Evolutionary conservation across 1,140 invertebrate genomes (phyloP), one percentile per base, ranked within the genome.

Genomic region (Pseudachorutes palmiensis): DNA sequence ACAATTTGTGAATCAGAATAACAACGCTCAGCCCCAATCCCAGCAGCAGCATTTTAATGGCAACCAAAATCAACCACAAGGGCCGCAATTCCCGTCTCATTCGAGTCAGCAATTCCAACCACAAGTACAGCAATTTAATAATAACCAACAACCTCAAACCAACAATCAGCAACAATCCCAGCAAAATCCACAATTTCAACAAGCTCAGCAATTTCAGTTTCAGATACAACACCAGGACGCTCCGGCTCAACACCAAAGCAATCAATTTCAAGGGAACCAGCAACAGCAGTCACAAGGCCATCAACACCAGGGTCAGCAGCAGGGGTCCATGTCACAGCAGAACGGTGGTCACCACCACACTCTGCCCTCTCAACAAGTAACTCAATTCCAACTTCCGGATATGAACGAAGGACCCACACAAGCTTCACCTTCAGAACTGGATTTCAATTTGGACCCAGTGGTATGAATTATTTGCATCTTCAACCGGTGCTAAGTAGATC

Each of bases 11-110:
- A n/a, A 66, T 26, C 68, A 33, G 14, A 48, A 22, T 62, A 58
- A 57, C 69, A 69, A 31, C 60, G 24, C 16, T 63, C 24, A 41
- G 24, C 24, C 12, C 55, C n/a, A 30, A 69, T 19, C 31, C 62
- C 62, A 65, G 31, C 63, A 65, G 32, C 24, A 3, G n/a, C n/a
- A n/a, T n/a, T n/a, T n/a, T n/a, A n/a, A n/a, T n/a, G n/a, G n/a
- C n/a, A n/a, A n/a, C n/a, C n/a, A n/a, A n/a, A n/a, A n/a, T 5
- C 31, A 41, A 48, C 48, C 41, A 29, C 63, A 65, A 65, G 36
- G 36, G 19, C 36, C 63, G 12, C 14, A 30, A 22, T 49, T 55
- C 51, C n/a, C 9, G 14, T 3, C 58, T 24, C 58, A 67, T 62
- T 14, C 3, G 9, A 57, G 31, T 12, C 26, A 36, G 19, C 63